Evolutionary conservation across 1,140 invertebrate species (phyloP).

Genomic region (Rhopalosiphum maidis): DNA sequence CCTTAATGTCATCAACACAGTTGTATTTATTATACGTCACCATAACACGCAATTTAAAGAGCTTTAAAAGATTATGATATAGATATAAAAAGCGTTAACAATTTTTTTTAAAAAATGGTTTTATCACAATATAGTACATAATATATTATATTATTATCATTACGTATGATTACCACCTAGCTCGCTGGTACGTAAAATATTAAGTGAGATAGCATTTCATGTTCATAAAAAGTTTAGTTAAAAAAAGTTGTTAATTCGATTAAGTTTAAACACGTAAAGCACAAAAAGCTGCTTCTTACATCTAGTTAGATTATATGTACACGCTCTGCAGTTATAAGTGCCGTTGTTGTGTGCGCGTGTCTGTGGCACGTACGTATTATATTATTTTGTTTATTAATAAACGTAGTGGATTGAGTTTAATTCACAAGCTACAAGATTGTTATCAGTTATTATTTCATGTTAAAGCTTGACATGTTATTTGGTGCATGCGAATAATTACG

Average conservation of each 20-base stretch:
- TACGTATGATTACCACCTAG: background rate
- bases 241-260: constrained; percentile 9
- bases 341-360: no score
- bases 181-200: background rate
- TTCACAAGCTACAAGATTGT: background rate
- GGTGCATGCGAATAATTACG: background rate
- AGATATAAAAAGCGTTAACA: background rate
- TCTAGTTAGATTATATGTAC: background rate
- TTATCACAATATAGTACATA: no score
- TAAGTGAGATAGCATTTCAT: background rate
- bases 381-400: background rate
- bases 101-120: background rate
- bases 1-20: background rate
- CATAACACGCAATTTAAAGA: background rate
- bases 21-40: background rate
- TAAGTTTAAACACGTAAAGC: background rate
- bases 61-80: background rate
- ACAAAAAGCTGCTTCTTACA: background rate
- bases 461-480: background rate
- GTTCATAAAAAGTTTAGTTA: background rate
- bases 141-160: background rate
- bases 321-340: background rate
- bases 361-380: background rate
- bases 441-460: background rate
- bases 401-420: background rate